Evolutionary conservation across 2,113 vertebrate species (phyloP).

Genomic region (Sakesphorus luctuosus): DNA sequence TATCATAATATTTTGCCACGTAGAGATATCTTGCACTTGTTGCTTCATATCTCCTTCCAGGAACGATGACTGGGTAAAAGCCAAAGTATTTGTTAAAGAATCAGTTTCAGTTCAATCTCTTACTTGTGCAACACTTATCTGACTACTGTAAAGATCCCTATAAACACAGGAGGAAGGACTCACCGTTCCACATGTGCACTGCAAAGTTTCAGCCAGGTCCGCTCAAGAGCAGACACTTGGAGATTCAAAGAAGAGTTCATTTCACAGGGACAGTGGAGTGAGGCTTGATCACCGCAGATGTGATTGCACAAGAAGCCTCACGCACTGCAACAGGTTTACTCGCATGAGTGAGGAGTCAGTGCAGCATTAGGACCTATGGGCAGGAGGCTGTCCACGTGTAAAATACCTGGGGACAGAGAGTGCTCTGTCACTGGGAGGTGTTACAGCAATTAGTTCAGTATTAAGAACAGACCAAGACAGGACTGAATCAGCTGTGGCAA

Average conservation of each 20-base stretch:
- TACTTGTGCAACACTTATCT: fast-evolving
- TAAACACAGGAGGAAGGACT: not conserved
- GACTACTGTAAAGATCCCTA: too few species aligned
- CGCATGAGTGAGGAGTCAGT: not conserved
- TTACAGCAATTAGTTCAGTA: not conserved
- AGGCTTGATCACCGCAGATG: not conserved
- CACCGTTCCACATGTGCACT: fast-evolving
- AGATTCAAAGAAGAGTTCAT: not conserved
- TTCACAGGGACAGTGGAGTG: not conserved
- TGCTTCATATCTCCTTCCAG: not conserved
- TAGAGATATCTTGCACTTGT: not conserved
- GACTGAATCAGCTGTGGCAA: not conserved
- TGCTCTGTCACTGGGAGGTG: not conserved
- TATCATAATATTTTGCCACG: not conserved
- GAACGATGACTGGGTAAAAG: not conserved
- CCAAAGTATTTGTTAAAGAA: not conserved
- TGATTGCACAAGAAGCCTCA: not conserved
- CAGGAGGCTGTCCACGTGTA: not conserved
- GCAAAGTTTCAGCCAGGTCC: too few species aligned
- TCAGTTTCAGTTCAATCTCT: not conserved
- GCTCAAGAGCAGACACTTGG: not conserved
- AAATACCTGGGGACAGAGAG: not conserved
- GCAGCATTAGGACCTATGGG: not conserved
- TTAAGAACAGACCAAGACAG: not conserved
- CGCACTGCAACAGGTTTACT: not conserved